These are phyloP conservation scores for Littorina saxatilis DNA, from an alignment of 1,140 invertebrate genomes.

Conservation along the genomic window DNA sequence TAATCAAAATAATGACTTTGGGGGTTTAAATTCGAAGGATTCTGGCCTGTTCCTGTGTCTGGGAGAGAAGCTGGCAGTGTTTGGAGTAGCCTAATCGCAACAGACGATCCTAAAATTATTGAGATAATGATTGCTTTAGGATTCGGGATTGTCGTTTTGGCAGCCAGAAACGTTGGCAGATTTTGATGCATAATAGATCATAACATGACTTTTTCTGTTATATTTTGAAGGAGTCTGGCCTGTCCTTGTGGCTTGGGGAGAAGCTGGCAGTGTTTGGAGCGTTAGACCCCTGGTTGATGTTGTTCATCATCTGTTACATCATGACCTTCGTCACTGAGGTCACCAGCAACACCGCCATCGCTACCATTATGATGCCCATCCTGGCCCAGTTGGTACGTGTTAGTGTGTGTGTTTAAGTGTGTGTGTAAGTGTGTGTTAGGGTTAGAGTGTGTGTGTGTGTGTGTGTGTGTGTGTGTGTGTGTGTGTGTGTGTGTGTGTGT, in stretches of 20 bases:
- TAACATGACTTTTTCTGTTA: too few species aligned
- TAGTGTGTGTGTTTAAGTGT: not conserved
- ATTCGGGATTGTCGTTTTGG: too few species aligned
- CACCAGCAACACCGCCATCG: slow-evolving; percentile 77
- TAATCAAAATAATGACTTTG: too few species aligned
- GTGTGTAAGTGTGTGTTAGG: not conserved
- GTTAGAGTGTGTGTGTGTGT: not conserved
- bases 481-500: not conserved
- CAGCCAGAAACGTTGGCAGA: too few species aligned
- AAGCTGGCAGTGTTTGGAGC: slow-evolving; percentile 58
- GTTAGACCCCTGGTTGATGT: slow-evolving; percentile 60
- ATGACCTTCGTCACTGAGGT: slow-evolving; percentile 76
- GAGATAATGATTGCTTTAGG: too few species aligned
- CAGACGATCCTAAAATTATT: too few species aligned
- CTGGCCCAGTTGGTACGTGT: slow-evolving; percentile 73
- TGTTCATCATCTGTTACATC: slow-evolving; percentile 71
- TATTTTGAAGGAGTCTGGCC: slow-evolving; percentile 67
- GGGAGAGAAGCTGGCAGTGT: too few species aligned
- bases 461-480: not conserved
- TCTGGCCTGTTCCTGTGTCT: too few species aligned
- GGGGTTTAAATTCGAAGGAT: too few species aligned
- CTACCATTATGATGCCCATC: slow-evolving; percentile 77
- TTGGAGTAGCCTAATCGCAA: too few species aligned
- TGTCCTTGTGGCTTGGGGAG: slow-evolving; percentile 66
- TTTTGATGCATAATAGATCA: too few species aligned